A percentile compares a stretch with the other conserved stretches of the same genome.
Conservation (phyloP, 2,113 vertebrate genomes). For the Salvelinus alpinus region DNA sequence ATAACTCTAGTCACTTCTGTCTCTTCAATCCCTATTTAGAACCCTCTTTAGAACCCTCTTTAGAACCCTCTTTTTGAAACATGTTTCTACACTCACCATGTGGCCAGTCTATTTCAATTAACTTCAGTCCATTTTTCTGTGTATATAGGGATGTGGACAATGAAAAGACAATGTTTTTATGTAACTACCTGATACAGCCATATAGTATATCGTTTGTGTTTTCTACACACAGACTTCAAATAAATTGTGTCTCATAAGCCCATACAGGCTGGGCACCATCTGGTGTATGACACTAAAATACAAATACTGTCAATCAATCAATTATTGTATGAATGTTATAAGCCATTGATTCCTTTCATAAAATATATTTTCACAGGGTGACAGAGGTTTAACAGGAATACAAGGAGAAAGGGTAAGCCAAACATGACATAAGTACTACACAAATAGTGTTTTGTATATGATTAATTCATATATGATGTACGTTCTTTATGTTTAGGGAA, state of each 20-base stretch:
- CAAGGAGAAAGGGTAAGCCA: conserved; percentile 83
- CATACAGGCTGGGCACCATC: too few relatives aligned
- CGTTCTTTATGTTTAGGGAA: conserved; percentile 72
- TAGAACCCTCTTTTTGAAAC: conserved; percentile 1
- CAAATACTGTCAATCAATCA: too few relatives aligned
- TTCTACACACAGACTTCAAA: too few relatives aligned
- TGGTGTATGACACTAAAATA: too few relatives aligned
- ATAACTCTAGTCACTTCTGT: not conserved
- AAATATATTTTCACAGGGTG: conserved; percentile 72
- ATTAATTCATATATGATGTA: not conserved
- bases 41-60: conserved; percentile 6
- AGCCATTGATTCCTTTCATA: not conserved
- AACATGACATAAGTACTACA: not conserved
- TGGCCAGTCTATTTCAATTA: not conserved
- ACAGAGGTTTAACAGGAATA: conserved; percentile 74
- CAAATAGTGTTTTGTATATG: not conserved
- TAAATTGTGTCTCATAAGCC: too few relatives aligned
- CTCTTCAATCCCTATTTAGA: conserved; percentile 17
- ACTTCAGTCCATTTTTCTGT: too few relatives aligned
- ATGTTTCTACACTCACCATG: conserved; percentile 6
- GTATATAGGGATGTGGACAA: too few relatives aligned
- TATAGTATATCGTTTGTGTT: too few relatives aligned
- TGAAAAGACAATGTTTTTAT: too few relatives aligned
- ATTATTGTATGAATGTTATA: too few relatives aligned
- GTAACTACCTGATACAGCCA: too few relatives aligned